Evolutionary conservation across 2,797 vertebrate species (phyloP).

Genomic region (Chloroceryle amazona): DNA sequence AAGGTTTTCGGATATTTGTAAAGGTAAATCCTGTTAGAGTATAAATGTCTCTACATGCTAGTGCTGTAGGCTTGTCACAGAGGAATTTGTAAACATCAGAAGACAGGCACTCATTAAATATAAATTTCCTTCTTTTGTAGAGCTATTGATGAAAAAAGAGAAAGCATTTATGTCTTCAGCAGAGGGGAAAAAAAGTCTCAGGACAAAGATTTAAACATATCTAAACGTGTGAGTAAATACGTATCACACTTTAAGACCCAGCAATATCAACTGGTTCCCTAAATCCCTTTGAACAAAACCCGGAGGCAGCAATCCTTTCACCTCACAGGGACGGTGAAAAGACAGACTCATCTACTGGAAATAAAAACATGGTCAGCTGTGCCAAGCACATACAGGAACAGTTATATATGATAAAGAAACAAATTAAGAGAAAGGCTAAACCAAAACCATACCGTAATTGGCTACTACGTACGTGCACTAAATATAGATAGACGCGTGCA

Average conservation of each 20-base stretch:
- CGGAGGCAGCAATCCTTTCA: not conserved
- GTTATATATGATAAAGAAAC: not conserved
- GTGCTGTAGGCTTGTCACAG: slow-evolving; percentile 59
- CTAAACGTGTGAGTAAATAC: not conserved
- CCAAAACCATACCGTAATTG: not conserved
- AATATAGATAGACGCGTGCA: not conserved
- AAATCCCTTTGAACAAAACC: not conserved
- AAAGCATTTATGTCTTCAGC: slow-evolving; percentile 11
- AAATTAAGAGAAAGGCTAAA: not conserved
- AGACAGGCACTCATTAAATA: slow-evolving; percentile 68
- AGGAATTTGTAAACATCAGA: slow-evolving; percentile 78
- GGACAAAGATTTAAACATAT: not conserved
- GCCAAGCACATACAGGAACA: not conserved
- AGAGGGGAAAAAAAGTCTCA: not conserved
- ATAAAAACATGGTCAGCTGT: not conserved
- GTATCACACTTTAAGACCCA: not conserved
- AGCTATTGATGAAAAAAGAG: slow-evolving; percentile 42
- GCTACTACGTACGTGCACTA: too few relatives aligned
- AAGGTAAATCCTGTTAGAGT: slow-evolving; percentile 83
- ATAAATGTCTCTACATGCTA: slow-evolving; percentile 69
- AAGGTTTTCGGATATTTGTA: slow-evolving; percentile 84
- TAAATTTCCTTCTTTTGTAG: slow-evolving; percentile 71
- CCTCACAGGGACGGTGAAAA: fast-evolving
- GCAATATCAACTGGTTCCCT: not conserved
- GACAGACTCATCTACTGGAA: not conserved